These are phyloP conservation scores for Aphodius sticticus DNA, from an alignment of 2,888 invertebrate genomes.

Conservation along the genomic window DNA sequence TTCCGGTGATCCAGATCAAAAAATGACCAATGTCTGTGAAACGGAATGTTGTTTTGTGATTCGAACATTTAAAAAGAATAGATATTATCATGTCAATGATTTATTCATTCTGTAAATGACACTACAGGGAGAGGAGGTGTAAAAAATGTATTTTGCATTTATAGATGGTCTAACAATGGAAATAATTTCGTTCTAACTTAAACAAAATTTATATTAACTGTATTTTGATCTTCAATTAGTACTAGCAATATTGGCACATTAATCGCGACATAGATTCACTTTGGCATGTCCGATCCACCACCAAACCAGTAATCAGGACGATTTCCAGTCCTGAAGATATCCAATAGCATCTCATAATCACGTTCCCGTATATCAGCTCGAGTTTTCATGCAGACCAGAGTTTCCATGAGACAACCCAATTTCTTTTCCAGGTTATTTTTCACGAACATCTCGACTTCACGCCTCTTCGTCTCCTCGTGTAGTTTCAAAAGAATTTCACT, in stretches of 20 bases:
- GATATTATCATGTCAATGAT: too few species aligned
- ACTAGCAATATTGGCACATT: not conserved
- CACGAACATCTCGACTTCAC: not conserved
- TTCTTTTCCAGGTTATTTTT: not conserved
- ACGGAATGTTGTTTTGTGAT: too few species aligned
- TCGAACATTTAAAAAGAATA: too few species aligned
- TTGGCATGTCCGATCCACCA: not conserved
- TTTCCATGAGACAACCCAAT: not conserved
- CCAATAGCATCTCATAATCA: not conserved
- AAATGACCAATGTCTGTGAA: too few species aligned
- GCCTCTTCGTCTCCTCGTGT: conserved; percentile 4
- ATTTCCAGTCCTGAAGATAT: not conserved
- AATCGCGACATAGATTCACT: not conserved
- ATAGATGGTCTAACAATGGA: too few species aligned
- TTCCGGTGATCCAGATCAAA: too few species aligned
- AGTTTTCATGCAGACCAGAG: not conserved
- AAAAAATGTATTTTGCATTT: too few species aligned
- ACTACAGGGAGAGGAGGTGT: too few species aligned
- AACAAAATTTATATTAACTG: too few species aligned
- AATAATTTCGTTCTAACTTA: too few species aligned
- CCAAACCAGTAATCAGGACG: not conserved
- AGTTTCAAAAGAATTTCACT: conserved; percentile 1
- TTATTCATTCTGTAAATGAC: too few species aligned
- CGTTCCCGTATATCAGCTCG: not conserved
- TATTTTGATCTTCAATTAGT: too few species aligned